A percentile compares a stretch with the other conserved stretches of the same genome.
These are phyloP conservation scores for Luffia ferchaultella DNA, from an alignment of 2,888 invertebrate genomes.

Conservation along the genomic window DNA sequence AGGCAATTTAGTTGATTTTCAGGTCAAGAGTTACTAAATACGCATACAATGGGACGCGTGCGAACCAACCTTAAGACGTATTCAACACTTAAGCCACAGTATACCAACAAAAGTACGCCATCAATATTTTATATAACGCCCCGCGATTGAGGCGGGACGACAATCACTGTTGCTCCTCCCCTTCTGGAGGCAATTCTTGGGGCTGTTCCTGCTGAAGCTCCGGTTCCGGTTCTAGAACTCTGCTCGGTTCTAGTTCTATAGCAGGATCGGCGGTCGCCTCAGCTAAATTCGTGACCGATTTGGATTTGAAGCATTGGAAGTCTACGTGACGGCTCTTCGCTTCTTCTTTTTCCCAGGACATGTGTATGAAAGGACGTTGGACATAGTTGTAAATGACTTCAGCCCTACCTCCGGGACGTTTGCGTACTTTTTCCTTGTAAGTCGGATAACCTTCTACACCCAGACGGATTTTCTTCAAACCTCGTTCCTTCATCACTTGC, in stretches of 20 bases:
- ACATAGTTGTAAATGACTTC: slow-evolving; percentile 99
- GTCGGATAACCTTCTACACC: slow-evolving; percentile 99
- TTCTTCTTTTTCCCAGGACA: slow-evolving; percentile 99
- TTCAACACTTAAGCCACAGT: not conserved
- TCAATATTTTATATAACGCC: not conserved
- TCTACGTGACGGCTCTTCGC: slow-evolving; percentile 99
- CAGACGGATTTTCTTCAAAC: slow-evolving; percentile 96
- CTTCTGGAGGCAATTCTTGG: slow-evolving; percentile 11
- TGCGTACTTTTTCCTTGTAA: slow-evolving; percentile 98
- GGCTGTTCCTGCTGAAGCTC: slow-evolving; percentile 24
- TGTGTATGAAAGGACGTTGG: slow-evolving; percentile 97
- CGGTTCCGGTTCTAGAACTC: slow-evolving; percentile 33
- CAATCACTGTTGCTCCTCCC: slow-evolving; percentile 26
- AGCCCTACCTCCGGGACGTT: slow-evolving; percentile 91
- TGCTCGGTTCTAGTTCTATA: slow-evolving; percentile 69
- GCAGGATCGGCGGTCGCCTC: slow-evolving; percentile 94
- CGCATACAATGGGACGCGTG: too few species aligned
- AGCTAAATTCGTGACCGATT: slow-evolving; percentile 95
- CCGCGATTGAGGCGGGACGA: slow-evolving; percentile 1
- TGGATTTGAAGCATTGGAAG: slow-evolving; percentile 98
- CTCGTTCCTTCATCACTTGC: slow-evolving; percentile 97
- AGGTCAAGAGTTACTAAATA: too few species aligned
- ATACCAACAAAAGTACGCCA: slow-evolving; percentile 4
- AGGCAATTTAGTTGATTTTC: too few species aligned
- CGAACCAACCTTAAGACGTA: too few species aligned